Base-by-base conservation (phyloP, 2,113 vertebrate genomes). In the Ammospiza nelsoni region DNA sequence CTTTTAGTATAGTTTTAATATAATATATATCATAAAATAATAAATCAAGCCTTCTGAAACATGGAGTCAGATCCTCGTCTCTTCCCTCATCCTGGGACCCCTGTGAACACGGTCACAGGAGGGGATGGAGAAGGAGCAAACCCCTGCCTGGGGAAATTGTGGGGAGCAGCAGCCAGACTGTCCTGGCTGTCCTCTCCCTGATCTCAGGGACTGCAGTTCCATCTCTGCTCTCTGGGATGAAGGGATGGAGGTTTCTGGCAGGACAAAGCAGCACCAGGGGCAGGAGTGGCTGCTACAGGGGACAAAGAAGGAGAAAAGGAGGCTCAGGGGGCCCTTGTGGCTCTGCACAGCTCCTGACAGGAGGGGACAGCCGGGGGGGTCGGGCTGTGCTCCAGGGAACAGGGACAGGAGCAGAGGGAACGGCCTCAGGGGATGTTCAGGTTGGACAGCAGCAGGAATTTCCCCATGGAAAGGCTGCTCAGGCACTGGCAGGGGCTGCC, bases 401-500 rank as follows among this genome's bases (percentile, higher is more conserved):
- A 51, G 51, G 58, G 59, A 80, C 51, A 73, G 67, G 51, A 65
- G 5, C 5, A 58, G 67, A 31, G 35, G 58, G 3, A 72, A 72
- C 0, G 0, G 25, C 31, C 67, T 57, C 21, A 35, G 25, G 39
- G 21, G 11, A 9, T 39, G 39, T 39, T 39, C 39, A 39, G 39
- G 39, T 39, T 39, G 39, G 39, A 39, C 39, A 39, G 12, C 39
- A 39, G 39, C 39, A 39, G 39, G 39, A 39, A 39, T 39, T 39
- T 39, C 39, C 39, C 39, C 39, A 39, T 39, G 39, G 39, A 39
- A 39, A 39, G 39, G 39, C 39, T 39, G 39, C 39, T 39, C 18
- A 23, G 57, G 24, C 15, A 0, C 2, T 54, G 46, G 39, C 0
- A 62, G 18, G 8, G 19, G 19, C 19, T 78, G 24, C 41, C 29